These are phyloP conservation scores for Danio choprae DNA, from an alignment of 2,797 vertebrate species.

Conservation along the genomic window DNA sequence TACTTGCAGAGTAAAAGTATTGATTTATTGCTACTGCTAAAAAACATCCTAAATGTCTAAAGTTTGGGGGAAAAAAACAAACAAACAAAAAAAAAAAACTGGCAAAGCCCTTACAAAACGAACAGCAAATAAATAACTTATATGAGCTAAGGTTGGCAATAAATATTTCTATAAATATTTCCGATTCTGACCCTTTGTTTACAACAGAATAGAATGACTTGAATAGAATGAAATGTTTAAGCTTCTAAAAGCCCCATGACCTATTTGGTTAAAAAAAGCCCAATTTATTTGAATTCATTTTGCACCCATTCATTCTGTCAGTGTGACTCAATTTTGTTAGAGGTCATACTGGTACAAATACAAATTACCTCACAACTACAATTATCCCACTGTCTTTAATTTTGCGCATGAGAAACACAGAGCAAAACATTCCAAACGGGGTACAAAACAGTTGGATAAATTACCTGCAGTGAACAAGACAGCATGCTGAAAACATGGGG, in stretches of 20 bases:
- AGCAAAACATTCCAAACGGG: slow-evolving; percentile 1
- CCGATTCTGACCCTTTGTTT: background rate
- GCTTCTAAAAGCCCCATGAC: background rate
- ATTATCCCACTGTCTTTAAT: background rate
- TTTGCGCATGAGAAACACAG: background rate
- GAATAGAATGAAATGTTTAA: too few relatives aligned
- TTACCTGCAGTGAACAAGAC: background rate
- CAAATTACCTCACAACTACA: background rate
- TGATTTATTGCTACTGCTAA: too few relatives aligned
- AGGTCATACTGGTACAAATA: background rate
- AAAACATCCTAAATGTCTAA: too few relatives aligned
- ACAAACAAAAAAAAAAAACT: too few relatives aligned
- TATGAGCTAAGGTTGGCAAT: background rate
- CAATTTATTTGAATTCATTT: background rate
- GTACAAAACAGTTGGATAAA: slow-evolving; percentile 2
- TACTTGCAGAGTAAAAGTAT: too few relatives aligned
- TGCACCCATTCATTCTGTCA: background rate
- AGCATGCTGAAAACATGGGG: background rate
- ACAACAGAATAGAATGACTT: background rate
- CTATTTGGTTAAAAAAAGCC: background rate
- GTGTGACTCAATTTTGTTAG: slow-evolving; percentile 2
- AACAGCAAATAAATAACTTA: background rate
- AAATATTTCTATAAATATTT: background rate
- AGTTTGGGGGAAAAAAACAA: too few relatives aligned
- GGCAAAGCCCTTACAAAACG: too few relatives aligned